These are phyloP conservation scores for Malachius bipustulatus DNA, from an alignment of 2,888 invertebrate genomes.

Conservation along the genomic window DNA sequence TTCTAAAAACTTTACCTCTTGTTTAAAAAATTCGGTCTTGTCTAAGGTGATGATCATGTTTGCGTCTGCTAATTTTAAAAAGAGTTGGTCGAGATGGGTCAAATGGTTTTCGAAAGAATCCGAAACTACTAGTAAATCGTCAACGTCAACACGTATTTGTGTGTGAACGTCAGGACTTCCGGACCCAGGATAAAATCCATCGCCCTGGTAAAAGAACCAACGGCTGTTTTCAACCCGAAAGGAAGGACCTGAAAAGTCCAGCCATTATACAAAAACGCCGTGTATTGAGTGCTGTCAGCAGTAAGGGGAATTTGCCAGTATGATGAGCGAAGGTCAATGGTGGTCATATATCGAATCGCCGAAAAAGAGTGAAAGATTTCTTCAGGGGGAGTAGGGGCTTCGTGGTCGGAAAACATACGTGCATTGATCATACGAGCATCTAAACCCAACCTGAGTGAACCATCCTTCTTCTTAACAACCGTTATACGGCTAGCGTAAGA, in stretches of 20 bases:
- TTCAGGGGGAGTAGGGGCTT: conserved; percentile 18
- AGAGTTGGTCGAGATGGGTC: conserved; percentile 18
- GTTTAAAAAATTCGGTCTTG: too few species aligned
- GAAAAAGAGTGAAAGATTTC: conserved; percentile 16
- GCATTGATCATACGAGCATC: conserved; percentile 26
- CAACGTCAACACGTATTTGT: conserved; percentile 25
- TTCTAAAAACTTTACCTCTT: too few species aligned
- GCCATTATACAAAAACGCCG: conserved; percentile 17
- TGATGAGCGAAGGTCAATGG: conserved; percentile 14
- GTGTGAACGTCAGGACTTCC: conserved; percentile 19
- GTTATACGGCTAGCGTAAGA: conserved; percentile 26
- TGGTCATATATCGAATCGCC: conserved; percentile 13
- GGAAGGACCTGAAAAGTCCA: conserved; percentile 22
- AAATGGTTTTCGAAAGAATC: conserved; percentile 18
- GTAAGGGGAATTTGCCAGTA: conserved; percentile 19
- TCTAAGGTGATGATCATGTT: conserved; percentile 20
- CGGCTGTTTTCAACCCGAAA: conserved; percentile 24
- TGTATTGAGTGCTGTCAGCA: conserved; percentile 14
- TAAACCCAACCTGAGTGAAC: conserved; percentile 23
- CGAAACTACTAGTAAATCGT: conserved; percentile 25
- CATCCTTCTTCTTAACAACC: conserved; percentile 24
- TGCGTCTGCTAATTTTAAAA: conserved; percentile 15
- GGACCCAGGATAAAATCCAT: conserved; percentile 20
- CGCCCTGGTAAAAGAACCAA: conserved; percentile 17
- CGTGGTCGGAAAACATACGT: conserved; percentile 24